Evolutionary conservation across 2,888 invertebrate species (phyloP).

Genomic region (Vanessa cardui): DNA sequence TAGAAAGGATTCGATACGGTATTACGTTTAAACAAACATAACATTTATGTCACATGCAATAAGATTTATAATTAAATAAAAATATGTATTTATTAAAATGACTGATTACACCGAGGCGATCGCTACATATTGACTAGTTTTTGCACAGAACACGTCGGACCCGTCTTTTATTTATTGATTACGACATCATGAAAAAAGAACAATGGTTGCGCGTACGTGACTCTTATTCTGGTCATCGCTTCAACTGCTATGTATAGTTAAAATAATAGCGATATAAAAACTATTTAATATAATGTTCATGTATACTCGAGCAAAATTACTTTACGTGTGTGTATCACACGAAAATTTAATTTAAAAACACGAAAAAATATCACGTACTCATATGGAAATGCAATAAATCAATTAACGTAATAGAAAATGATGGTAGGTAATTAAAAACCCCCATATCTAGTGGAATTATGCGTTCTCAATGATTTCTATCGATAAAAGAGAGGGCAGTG

Average conservation of each 20-base stretch:
- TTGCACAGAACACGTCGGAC: conserved; percentile 13
- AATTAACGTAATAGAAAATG: too few species aligned
- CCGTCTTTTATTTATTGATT: conserved; percentile 12
- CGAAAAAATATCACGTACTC: not conserved
- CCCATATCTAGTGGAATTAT: too few species aligned
- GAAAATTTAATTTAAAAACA: too few species aligned
- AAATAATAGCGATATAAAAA: conserved; percentile 23
- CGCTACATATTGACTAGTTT: conserved; percentile 11
- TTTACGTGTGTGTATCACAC: not conserved
- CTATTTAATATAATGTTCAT: conserved; percentile 14
- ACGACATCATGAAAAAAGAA: conserved; percentile 20
- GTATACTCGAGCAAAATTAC: not conserved
- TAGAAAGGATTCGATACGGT: conserved; percentile 32
- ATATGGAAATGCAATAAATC: not conserved
- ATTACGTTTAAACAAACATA: not conserved
- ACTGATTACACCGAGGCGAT: conserved; percentile 7
- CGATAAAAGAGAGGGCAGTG: too few species aligned
- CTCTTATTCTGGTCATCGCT: conserved; percentile 12
- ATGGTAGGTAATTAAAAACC: too few species aligned
- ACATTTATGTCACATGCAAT: not conserved
- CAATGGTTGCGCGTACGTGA: conserved; percentile 4
- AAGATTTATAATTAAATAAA: conserved; percentile 2
- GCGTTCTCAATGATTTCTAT: too few species aligned
- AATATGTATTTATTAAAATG: not conserved
- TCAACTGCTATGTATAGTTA: conserved; percentile 5